Conservation (phyloP, 2,888 invertebrate species). For the Onthophagus sagittarius region DNA sequence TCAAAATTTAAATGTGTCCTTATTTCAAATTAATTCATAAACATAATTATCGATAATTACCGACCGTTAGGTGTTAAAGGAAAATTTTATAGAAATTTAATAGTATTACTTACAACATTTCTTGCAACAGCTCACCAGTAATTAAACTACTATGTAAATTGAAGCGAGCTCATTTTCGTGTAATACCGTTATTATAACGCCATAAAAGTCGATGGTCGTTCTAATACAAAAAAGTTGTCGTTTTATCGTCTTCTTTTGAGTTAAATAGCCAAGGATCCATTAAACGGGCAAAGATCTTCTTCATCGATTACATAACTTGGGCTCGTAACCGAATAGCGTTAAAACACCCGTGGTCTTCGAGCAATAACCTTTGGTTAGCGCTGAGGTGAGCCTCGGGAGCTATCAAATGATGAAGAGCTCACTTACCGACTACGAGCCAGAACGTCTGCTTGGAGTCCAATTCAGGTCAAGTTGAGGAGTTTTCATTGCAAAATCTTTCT, state of each 20-base stretch:
- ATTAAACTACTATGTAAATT: no score
- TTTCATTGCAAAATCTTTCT: slow-evolving; percentile 9
- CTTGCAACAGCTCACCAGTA: no score
- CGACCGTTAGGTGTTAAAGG: no score
- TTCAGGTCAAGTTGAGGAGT: slow-evolving; percentile 17
- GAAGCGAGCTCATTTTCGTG: no score
- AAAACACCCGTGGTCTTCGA: neutral
- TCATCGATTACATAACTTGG: neutral
- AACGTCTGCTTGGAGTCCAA: neutral
- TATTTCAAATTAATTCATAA: no score
- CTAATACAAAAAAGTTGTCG: no score
- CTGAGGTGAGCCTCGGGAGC: neutral
- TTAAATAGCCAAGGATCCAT: neutral
- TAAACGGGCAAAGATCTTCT: neutral
- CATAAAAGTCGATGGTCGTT: no score
- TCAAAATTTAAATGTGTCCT: no score
- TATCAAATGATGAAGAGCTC: neutral
- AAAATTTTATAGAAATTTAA: no score
- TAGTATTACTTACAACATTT: no score
- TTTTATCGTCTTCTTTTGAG: neutral
- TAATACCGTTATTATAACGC: no score
- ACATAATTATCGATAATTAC: no score
- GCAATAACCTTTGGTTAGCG: slow-evolving; percentile 5
- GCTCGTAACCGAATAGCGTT: neutral
- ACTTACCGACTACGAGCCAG: neutral